Evolutionary conservation across 2,888 invertebrate genomes (phyloP), one percentile per base, ranked within the genome.

Genomic region (Lutraria lutraria): DNA sequence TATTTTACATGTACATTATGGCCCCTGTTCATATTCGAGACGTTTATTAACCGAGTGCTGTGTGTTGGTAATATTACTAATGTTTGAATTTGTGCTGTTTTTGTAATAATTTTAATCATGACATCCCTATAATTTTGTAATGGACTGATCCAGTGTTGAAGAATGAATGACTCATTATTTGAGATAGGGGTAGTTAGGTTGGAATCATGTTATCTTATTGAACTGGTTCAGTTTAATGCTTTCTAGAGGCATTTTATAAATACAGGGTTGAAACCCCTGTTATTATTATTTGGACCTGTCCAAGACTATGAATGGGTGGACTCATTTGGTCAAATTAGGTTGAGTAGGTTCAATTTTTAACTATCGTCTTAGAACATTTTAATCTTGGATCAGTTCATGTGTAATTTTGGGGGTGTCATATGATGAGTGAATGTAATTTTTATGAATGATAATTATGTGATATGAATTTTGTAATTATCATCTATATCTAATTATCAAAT

Each of bases 51-150:
- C 76, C 6, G 76, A 31, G 15, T 76, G 76, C 76, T 76, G 76
- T 76, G 76, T 76, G 31, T 4, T 76, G 76, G 34, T 16, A 34
- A 31, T 76, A 76, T 56, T 76, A 76, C 76, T 76, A 76, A 34
- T 76, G 76, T 31, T 76, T 76, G 76, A 76, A 76, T 0, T 31
- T 76, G 29, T 19, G n/a, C 2, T 76, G 76, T 34, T 68, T 19
- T 31, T 76, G 2, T 3, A 31, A 34, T 76, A 16, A 10, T 68
- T 68, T 68, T n/a, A 68, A 68, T 19, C 76, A 2, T 76, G 76
- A 76, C 76, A 76, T 15, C 34, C 76, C 34, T 34, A 15, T 31
- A 31, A 19, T 76, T 19, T 76, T 31, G 13, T 25, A 19, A 25
- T 31, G 34, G 31, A 76, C 34, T 31, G 19, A 34, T 76, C 34